Evolutionary conservation across 2,888 invertebrate species (phyloP).

Genomic region (Shargacucullia verbasci): DNA sequence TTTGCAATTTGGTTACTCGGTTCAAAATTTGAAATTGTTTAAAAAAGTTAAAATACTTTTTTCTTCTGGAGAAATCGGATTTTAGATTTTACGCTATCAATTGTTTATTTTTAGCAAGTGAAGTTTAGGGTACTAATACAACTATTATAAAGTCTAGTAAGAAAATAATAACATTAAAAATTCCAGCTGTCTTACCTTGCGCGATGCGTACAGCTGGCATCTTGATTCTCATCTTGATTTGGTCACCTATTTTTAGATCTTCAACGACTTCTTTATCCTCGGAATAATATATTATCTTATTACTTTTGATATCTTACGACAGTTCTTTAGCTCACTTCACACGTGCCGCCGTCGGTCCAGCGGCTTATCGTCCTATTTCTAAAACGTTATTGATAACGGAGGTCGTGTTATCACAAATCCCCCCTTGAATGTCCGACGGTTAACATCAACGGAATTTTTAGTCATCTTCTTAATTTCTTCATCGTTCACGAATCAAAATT

Average conservation of each 20-base stretch:
- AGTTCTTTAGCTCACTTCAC: conserved; percentile 84
- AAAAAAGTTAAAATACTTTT: too few species aligned
- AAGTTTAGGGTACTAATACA: too few species aligned
- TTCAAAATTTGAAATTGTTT: neutral
- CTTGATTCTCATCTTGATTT: conserved; percentile 98
- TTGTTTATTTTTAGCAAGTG: neutral
- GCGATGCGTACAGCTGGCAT: conserved; percentile 99
- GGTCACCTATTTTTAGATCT: conserved; percentile 88
- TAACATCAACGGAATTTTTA: conserved; percentile 68
- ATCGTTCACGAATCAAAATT: conserved; percentile 63
- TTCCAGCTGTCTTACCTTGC: conserved; percentile 92
- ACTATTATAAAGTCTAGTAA: conserved; percentile 8
- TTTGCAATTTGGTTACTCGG: conserved; percentile 1
- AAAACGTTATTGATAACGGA: conserved; percentile 80
- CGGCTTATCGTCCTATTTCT: conserved; percentile 81
- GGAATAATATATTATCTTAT: conserved; percentile 83
- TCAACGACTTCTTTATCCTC: conserved; percentile 81
- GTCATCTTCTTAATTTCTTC: conserved; percentile 78
- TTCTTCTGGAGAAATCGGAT: too few species aligned
- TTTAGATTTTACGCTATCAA: too few species aligned
- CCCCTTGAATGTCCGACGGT: conserved; percentile 80
- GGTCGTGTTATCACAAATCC: conserved; percentile 77
- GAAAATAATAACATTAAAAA: conserved; percentile 9
- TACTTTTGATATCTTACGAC: conserved; percentile 75
- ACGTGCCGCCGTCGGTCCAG: conserved; percentile 85